Evolutionary conservation across 2,797 vertebrate species (phyloP).

Genomic region (Cynodonichthys magdalenae): DNA sequence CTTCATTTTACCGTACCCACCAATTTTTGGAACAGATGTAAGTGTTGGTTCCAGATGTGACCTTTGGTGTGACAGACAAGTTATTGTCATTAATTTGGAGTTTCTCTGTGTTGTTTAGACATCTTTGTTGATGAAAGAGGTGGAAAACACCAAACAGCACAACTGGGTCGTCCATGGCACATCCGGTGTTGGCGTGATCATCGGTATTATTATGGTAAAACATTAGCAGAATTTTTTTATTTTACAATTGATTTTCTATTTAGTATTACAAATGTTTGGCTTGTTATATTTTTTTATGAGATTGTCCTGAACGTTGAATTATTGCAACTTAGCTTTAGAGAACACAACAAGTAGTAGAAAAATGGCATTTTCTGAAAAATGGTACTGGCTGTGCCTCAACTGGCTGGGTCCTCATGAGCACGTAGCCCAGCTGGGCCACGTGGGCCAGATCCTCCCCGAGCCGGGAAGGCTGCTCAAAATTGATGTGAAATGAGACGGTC

Average conservation of each 20-base stretch:
- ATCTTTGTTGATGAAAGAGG: slow-evolving; percentile 68
- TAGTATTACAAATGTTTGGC: not conserved
- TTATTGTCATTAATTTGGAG: not conserved
- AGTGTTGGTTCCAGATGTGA: slow-evolving; percentile 37
- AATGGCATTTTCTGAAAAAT: too few species aligned
- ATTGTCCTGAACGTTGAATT: not conserved
- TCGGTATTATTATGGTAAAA: slow-evolving; percentile 74
- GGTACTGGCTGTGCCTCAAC: too few species aligned
- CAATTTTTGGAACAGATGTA: slow-evolving; percentile 74
- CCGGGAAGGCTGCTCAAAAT: too few species aligned
- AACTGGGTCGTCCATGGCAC: slow-evolving; percentile 71
- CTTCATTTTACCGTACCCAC: slow-evolving; percentile 68
- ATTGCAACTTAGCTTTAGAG: not conserved
- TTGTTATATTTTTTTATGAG: not conserved
- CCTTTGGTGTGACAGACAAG: not conserved
- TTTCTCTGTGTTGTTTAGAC: slow-evolving; percentile 51
- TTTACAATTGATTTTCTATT: not conserved
- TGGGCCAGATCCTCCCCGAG: too few species aligned
- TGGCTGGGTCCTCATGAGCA: too few species aligned
- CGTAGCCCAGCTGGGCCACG: too few species aligned
- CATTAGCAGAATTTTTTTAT: not conserved
- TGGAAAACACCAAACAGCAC: slow-evolving; percentile 65
- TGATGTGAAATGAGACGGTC: too few species aligned
- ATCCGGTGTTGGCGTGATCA: slow-evolving; percentile 62
- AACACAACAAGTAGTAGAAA: not conserved